A percentile compares a stretch with the other conserved stretches of the same genome.
Conservation (phyloP, 2,888 invertebrate genomes). For the Zaprionus obscuricornis region DNA sequence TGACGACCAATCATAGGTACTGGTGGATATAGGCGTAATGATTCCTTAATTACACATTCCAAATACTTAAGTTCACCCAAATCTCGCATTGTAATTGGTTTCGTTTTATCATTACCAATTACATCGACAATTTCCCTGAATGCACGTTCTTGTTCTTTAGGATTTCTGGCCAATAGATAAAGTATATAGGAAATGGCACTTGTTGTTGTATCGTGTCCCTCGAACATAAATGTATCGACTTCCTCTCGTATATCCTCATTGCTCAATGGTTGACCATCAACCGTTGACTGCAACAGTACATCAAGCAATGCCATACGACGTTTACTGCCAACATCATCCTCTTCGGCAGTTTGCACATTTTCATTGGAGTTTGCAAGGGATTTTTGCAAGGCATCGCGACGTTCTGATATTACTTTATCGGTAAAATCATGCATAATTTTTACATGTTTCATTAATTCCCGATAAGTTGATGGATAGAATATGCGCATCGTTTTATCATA, state of each 20-base stretch:
- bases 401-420: constrained; percentile 66
- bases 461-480: constrained; percentile 37
- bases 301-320: constrained; percentile 88
- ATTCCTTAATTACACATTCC: constrained; percentile 88
- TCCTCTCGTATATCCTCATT: constrained; percentile 87
- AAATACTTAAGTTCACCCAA: constrained; percentile 82
- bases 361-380: constrained; percentile 37
- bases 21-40: constrained; percentile 87
- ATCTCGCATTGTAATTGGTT: constrained; percentile 61
- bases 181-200: constrained; percentile 77
- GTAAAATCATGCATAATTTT: constrained; percentile 74
- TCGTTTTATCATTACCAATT: constrained; percentile 68
- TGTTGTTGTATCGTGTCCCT: constrained; percentile 83
- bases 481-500: constrained; percentile 81
- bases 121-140: constrained; percentile 76
- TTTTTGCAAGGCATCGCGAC: constrained; percentile 50
- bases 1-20: constrained; percentile 86
- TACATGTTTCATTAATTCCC: constrained; percentile 46
- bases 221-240: constrained; percentile 88
- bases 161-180: constrained; percentile 77
- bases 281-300: constrained; percentile 86
- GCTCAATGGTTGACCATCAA: constrained; percentile 85
- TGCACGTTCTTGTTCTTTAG: constrained; percentile 72
- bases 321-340: constrained; percentile 84
- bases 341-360: constrained; percentile 19